Evolutionary conservation across 2,888 invertebrate genomes (phyloP).

Genomic region (Ornithoptera alexandrae): DNA sequence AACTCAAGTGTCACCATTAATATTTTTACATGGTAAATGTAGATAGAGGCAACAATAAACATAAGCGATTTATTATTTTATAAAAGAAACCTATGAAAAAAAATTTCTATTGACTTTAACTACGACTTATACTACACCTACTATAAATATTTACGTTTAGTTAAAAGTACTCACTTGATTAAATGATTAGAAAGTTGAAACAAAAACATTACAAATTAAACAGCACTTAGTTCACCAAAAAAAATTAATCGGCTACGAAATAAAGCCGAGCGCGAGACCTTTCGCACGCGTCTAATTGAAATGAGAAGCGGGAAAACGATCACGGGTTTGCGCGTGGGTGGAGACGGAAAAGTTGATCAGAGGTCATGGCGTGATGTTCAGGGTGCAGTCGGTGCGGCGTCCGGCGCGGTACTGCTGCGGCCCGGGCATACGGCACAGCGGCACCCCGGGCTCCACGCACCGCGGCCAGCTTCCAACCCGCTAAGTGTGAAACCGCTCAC

Average conservation of each 20-base stretch:
- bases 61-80: no score
- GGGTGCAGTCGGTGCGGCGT: slow-evolving; percentile 12
- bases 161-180: slow-evolving; percentile 1
- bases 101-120: no score
- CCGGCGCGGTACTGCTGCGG: slow-evolving; percentile 25
- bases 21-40: no score
- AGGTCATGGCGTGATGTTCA: slow-evolving; percentile 4
- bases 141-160: neutral
- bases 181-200: neutral
- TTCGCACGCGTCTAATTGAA: slow-evolving; percentile 14
- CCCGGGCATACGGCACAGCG: slow-evolving; percentile 24
- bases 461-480: slow-evolving; percentile 25
- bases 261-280: slow-evolving; percentile 1
- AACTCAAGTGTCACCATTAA: no score
- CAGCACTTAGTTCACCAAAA: neutral
- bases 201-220: slow-evolving; percentile 5
- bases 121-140: no score
- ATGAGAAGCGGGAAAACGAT: slow-evolving; percentile 27
- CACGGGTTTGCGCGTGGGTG: slow-evolving; percentile 21
- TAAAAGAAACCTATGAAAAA: no score
- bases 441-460: slow-evolving; percentile 24
- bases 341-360: slow-evolving; percentile 16
- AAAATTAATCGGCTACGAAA: neutral
- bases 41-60: no score
- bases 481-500: slow-evolving; percentile 25